phyloP scores from a whole-genome alignment of 92 coral and sea anemone species.

The Phenganax subtilis region DNA sequence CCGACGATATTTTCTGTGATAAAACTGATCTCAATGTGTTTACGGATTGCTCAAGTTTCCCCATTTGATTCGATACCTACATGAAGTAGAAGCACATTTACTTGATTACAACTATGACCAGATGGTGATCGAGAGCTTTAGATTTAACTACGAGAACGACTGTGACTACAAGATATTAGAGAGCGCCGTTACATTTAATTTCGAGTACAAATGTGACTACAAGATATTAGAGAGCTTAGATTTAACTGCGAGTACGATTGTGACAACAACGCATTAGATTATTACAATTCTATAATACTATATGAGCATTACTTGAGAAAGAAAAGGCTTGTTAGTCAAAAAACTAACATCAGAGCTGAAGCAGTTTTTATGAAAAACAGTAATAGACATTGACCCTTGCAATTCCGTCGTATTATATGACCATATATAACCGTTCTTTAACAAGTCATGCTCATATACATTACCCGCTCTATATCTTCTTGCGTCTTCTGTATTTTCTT shows the following conservation, averaged over 20 bases:
- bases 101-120: neutral
- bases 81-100: neutral
- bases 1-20: slow-evolving; percentile 89
- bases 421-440: too few relatives aligned
- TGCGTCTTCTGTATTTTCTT: slow-evolving; percentile 66
- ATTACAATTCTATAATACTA: too few relatives aligned
- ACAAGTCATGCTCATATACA: neutral
- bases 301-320: too few relatives aligned
- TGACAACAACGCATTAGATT: too few relatives aligned
- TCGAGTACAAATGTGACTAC: too few relatives aligned
- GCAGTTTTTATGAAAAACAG: neutral
- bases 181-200: too few relatives aligned
- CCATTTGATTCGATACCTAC: slow-evolving; percentile 73
- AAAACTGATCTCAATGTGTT: slow-evolving; percentile 83
- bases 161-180: neutral
- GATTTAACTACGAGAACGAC: too few relatives aligned
- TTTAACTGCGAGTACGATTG: too few relatives aligned
- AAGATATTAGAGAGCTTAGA: too few relatives aligned
- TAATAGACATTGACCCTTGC: neutral
- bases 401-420: too few relatives aligned
- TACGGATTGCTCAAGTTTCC: slow-evolving; percentile 81
- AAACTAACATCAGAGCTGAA: too few relatives aligned
- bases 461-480: slow-evolving; percentile 71
- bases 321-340: too few relatives aligned
- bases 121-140: neutral